phyloP scores from a whole-genome alignment of 2,888 invertebrate genomes.

The Drosophila flavopinicola region DNA sequence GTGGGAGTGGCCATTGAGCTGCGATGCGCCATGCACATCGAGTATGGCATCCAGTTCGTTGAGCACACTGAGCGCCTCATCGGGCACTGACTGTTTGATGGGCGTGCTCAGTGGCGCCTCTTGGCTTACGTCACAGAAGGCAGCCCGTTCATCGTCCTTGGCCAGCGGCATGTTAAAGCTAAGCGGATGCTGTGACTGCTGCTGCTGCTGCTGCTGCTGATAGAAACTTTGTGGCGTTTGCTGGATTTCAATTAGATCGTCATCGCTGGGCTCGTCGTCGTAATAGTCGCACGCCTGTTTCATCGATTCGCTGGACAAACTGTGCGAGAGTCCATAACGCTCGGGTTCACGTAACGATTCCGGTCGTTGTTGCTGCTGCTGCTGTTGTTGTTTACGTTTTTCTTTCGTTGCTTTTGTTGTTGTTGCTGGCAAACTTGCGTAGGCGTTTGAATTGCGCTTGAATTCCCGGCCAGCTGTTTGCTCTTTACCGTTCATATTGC shows the following conservation, averaged over 20 bases:
- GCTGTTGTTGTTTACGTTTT: conserved; percentile 33
- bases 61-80: conserved; percentile 78
- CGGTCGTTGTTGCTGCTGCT: conserved; percentile 16
- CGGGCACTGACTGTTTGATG: conserved; percentile 53
- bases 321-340: conserved; percentile 76
- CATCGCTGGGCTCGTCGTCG: conserved; percentile 80
- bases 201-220: conserved; percentile 40
- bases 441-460: conserved; percentile 70
- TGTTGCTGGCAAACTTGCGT: conserved; percentile 67
- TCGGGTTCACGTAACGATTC: conserved; percentile 47
- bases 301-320: conserved; percentile 82
- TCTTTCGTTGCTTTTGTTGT: conserved; percentile 30
- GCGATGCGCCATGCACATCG: conserved; percentile 73
- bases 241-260: conserved; percentile 76
- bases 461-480: conserved; percentile 66
- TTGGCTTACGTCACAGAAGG: conserved; percentile 65
- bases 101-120: conserved; percentile 64
- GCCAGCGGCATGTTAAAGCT: conserved; percentile 46
- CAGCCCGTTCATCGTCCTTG: conserved; percentile 60
- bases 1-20: conserved; percentile 52
- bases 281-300: conserved; percentile 79
- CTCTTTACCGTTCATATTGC: conserved; percentile 63
- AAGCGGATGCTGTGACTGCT: conserved; percentile 36
- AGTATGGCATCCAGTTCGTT: conserved; percentile 82
- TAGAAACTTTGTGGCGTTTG: conserved; percentile 71